Evolutionary conservation across 2,113 vertebrate genomes (phyloP).

Genomic region (Nothocercus julius): DNA sequence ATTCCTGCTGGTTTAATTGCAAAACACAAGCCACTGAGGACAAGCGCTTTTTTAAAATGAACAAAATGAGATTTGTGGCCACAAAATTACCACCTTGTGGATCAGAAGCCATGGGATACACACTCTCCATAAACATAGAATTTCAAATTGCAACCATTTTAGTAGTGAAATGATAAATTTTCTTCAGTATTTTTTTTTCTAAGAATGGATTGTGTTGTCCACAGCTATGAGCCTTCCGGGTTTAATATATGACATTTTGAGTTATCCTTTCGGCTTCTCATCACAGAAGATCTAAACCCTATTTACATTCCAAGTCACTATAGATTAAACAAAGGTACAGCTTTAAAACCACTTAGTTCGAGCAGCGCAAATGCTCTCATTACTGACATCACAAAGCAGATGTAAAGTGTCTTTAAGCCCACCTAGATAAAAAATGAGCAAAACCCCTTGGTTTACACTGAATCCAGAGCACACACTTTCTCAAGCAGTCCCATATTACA

Average conservation of each 20-base stretch:
- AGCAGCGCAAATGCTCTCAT: not conserved
- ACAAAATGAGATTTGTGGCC: not conserved
- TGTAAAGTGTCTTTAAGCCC: not conserved
- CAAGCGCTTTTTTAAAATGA: not conserved
- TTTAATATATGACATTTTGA: not conserved
- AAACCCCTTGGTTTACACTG: not conserved
- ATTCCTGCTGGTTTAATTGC: not conserved
- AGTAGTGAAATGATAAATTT: not conserved
- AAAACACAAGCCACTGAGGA: not conserved
- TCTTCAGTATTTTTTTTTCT: not conserved
- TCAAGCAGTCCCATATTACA: not conserved
- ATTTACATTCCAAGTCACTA: not conserved
- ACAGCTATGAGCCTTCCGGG: not conserved
- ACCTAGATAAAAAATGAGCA: not conserved
- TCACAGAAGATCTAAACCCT: not conserved
- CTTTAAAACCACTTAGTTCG: not conserved
- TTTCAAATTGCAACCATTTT: not conserved
- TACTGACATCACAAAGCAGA: not conserved
- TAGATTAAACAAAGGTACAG: not conserved
- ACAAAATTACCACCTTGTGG: not conserved
- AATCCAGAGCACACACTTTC: not conserved
- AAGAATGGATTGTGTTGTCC: not conserved
- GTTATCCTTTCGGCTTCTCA: not conserved
- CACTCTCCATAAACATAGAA: not conserved
- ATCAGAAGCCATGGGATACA: not conserved